These are phyloP conservation scores for Mactra quadrangularis DNA, from an alignment of 1,140 invertebrate genomes.

Conservation along the genomic window DNA sequence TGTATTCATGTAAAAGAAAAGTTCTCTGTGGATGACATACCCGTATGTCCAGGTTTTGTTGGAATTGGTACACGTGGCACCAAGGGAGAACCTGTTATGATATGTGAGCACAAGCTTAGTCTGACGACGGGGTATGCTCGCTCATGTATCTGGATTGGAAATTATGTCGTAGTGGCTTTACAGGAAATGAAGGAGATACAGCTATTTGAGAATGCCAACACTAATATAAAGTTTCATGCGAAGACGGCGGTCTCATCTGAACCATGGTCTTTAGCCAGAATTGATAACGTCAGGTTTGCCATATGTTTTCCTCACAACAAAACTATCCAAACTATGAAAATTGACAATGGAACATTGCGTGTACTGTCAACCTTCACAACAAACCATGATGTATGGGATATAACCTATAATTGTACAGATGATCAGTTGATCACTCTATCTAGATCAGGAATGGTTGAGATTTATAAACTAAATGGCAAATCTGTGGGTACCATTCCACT, in stretches of 20 bases:
- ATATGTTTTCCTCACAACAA: not conserved
- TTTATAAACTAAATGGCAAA: not conserved
- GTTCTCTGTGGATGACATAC: not conserved
- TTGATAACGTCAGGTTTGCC: not conserved
- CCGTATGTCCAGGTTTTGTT: not conserved
- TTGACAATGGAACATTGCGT: not conserved
- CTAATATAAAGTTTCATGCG: not conserved
- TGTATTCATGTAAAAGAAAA: not conserved
- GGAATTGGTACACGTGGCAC: too few relatives aligned
- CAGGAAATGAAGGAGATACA: not conserved
- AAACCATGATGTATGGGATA: not conserved
- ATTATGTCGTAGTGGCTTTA: not conserved
- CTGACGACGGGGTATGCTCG: not conserved
- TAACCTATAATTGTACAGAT: not conserved
- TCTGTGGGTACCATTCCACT: not conserved
- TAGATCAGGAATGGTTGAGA: not conserved
- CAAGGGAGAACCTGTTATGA: not conserved
- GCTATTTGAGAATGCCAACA: not conserved
- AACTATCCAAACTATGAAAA: constrained; percentile 1
- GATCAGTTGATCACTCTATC: not conserved
- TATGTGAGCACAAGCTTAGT: not conserved
- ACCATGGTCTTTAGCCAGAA: not conserved
- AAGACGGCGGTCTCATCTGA: not conserved
- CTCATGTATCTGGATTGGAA: not conserved
- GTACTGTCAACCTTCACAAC: not conserved